Evolutionary conservation across 1,140 invertebrate genomes (phyloP).

Genomic region (Tetranychus urticae): DNA sequence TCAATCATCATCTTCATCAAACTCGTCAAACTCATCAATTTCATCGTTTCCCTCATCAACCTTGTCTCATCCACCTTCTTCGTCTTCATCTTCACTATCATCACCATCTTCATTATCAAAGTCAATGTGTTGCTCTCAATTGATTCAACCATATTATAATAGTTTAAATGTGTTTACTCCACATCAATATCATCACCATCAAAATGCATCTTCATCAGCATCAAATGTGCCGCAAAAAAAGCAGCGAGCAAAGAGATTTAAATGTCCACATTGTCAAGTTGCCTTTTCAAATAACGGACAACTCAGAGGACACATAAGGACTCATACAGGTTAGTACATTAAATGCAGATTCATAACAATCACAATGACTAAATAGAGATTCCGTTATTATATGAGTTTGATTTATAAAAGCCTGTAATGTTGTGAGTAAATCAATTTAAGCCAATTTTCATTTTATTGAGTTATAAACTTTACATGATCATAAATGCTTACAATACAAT

Average conservation of each 20-base stretch:
- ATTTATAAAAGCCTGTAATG: no score
- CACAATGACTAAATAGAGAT: no score
- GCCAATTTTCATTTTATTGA: no score
- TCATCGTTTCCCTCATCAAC: not conserved
- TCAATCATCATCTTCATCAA: no score
- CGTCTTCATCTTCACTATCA: not conserved
- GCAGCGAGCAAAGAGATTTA: constrained; percentile 46
- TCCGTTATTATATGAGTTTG: no score
- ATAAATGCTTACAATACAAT: no score
- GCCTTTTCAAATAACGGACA: constrained; percentile 77
- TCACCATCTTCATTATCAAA: not conserved
- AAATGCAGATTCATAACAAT: no score
- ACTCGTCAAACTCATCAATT: not conserved
- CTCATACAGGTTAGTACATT: constrained; percentile 46
- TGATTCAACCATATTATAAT: not conserved
- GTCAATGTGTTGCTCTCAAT: not conserved
- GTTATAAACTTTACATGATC: no score
- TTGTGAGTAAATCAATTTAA: no score
- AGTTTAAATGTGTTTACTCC: not conserved
- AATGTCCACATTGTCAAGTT: constrained; percentile 57
- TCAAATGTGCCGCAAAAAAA: constrained; percentile 24
- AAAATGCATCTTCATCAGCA: constrained; percentile 24
- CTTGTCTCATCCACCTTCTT: not conserved
- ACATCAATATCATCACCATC: not conserved
- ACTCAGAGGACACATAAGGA: constrained; percentile 61